Conservation (phyloP, 2,113 vertebrate genomes). For the Verasper variegatus region DNA sequence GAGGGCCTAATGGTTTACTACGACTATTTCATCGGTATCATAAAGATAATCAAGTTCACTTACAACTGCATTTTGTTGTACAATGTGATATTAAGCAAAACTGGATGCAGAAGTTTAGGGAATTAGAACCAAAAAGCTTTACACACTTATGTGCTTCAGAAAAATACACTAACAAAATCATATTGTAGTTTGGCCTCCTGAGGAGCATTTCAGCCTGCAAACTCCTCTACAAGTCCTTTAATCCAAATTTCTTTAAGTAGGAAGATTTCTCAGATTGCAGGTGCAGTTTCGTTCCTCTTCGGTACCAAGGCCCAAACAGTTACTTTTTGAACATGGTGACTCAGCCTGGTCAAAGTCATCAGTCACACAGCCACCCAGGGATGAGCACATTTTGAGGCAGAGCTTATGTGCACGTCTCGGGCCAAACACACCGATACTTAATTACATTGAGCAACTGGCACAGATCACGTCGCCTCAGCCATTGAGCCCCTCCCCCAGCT, state of each 20-base stretch:
- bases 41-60: slow-evolving; percentile 43
- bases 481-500: slow-evolving; percentile 69
- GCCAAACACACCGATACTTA: slow-evolving; percentile 55
- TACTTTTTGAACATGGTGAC: slow-evolving; percentile 69
- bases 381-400: slow-evolving; percentile 35
- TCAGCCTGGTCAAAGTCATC: slow-evolving; percentile 61
- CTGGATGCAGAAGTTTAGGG: slow-evolving; percentile 16
- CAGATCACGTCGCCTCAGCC: slow-evolving; percentile 52
- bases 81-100: no score
- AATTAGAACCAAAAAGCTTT: slow-evolving; percentile 14
- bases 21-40: slow-evolving; percentile 53
- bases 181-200: slow-evolving; percentile 19
- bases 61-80: no score
- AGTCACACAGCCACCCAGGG: slow-evolving; percentile 57
- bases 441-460: slow-evolving; percentile 68
- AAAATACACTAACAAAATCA: slow-evolving; percentile 23
- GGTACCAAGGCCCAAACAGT: slow-evolving; percentile 38
- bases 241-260: slow-evolving; percentile 37
- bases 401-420: slow-evolving; percentile 28
- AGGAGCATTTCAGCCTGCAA: slow-evolving; percentile 29
- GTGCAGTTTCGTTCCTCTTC: slow-evolving; percentile 56
- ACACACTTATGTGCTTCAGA: slow-evolving; percentile 29
- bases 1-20: slow-evolving; percentile 55
- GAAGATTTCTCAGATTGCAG: slow-evolving; percentile 60
- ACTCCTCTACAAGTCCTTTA: slow-evolving; percentile 43